These are phyloP conservation scores for Mirounga angustirostris DNA, from an alignment of 2,113 vertebrate species.

Conservation along the genomic window DNA sequence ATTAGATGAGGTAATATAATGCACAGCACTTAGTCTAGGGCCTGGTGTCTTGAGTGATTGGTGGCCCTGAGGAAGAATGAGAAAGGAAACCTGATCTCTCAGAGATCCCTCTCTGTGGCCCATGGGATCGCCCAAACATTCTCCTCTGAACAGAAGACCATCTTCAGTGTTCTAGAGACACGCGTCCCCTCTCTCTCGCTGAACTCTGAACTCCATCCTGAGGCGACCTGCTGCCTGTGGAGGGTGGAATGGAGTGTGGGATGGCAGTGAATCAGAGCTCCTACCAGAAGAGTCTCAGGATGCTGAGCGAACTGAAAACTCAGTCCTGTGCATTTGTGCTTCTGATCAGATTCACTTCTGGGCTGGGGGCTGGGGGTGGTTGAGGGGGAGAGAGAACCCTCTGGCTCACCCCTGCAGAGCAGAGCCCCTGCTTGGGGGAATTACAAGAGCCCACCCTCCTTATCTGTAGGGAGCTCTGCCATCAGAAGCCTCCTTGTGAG, in stretches of 20 bases:
- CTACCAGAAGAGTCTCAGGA: neutral
- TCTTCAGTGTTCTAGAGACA: neutral
- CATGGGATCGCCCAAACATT: neutral
- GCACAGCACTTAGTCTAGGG: neutral
- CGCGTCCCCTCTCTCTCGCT: neutral
- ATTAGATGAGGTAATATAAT: neutral
- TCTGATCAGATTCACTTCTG: neutral
- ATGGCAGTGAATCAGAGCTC: neutral
- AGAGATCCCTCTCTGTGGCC: neutral
- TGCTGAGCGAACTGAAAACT: neutral
- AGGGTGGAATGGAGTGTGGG: neutral
- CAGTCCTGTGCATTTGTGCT: neutral
- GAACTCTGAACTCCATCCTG: neutral
- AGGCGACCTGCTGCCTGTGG: neutral
- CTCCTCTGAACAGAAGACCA: neutral
- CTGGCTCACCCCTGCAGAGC: neutral
- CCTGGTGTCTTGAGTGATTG: neutral
- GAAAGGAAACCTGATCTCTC: neutral
- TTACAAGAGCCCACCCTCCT: neutral
- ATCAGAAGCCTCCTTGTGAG: neutral
- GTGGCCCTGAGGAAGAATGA: neutral
- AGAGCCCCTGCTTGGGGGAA: neutral
- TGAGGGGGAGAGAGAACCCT: neutral
- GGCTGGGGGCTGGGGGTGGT: rapidly evolving
- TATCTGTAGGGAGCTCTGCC: no score